Evolutionary conservation across 2,113 vertebrate genomes (phyloP).

Genomic region (Prietella phreatophila): DNA sequence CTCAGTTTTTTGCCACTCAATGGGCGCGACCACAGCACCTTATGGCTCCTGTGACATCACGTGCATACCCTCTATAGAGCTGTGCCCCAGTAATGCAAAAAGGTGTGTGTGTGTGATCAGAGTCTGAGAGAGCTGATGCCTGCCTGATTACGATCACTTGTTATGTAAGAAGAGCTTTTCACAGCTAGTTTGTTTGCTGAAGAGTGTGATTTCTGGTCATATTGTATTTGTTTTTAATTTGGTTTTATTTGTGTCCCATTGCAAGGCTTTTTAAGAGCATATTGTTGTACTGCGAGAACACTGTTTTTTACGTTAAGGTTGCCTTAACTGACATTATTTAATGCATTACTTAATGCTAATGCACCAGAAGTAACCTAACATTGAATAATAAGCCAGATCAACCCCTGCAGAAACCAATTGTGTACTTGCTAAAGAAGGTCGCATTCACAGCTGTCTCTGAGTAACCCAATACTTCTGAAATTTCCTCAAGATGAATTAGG

Average conservation of each 20-base stretch:
- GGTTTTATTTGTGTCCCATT: not conserved
- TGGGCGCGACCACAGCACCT: no score
- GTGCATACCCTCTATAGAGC: no score
- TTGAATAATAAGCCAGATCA: not conserved
- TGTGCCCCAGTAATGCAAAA: not conserved
- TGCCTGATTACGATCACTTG: not conserved
- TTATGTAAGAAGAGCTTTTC: not conserved
- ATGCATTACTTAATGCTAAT: not conserved
- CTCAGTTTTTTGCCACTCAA: no score
- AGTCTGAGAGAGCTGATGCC: not conserved
- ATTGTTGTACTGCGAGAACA: no score
- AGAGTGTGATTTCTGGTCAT: not conserved
- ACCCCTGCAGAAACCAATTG: not conserved
- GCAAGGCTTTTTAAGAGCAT: no score
- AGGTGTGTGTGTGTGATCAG: no score
- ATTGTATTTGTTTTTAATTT: not conserved
- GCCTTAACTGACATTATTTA: not conserved
- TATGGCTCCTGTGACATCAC: no score
- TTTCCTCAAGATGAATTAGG: conserved; percentile 31
- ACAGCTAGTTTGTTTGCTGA: not conserved
- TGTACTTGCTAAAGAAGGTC: not conserved
- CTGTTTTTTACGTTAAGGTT: not conserved
- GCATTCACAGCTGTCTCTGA: not conserved
- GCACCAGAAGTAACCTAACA: not conserved
- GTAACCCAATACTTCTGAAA: conserved; percentile 9